Evolutionary conservation across 2,888 invertebrate genomes (phyloP).

Genomic region (Acanthosoma haemorrhoidale): DNA sequence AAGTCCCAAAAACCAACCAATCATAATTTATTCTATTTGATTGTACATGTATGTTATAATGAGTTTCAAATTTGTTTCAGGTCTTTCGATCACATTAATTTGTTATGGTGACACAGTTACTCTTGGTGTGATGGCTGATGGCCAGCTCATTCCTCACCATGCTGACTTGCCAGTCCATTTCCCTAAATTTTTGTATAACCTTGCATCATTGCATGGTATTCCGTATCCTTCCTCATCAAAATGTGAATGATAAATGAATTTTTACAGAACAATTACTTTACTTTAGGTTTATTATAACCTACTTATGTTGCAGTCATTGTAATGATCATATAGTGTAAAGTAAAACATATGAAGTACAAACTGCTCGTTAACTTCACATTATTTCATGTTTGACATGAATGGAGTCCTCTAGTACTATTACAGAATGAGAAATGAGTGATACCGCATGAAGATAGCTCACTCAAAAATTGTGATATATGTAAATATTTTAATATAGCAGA

Average conservation of each 20-base stretch:
- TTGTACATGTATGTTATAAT: too few species aligned
- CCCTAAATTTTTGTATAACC: conserved; percentile 40
- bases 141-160: conserved; percentile 62
- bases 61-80: conserved; percentile 48
- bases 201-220: conserved; percentile 35
- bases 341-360: background rate
- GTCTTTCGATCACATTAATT: conserved; percentile 66
- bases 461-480: background rate
- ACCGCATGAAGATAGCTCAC: background rate
- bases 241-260: background rate
- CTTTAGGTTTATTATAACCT: too few species aligned
- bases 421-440: background rate
- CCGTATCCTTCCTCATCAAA: background rate
- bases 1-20: too few species aligned
- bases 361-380: background rate
- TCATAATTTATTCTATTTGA: too few species aligned
- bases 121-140: conserved; percentile 66
- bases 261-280: too few species aligned
- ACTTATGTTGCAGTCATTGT: too few species aligned
- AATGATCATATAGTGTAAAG: background rate
- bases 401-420: background rate
- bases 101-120: conserved; percentile 61
- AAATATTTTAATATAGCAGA: background rate
- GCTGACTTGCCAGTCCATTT: conserved; percentile 49
- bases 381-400: background rate